These are phyloP conservation scores for Recurvirostra avosetta DNA, from an alignment of 2,113 vertebrate genomes.

Conservation along the genomic window DNA sequence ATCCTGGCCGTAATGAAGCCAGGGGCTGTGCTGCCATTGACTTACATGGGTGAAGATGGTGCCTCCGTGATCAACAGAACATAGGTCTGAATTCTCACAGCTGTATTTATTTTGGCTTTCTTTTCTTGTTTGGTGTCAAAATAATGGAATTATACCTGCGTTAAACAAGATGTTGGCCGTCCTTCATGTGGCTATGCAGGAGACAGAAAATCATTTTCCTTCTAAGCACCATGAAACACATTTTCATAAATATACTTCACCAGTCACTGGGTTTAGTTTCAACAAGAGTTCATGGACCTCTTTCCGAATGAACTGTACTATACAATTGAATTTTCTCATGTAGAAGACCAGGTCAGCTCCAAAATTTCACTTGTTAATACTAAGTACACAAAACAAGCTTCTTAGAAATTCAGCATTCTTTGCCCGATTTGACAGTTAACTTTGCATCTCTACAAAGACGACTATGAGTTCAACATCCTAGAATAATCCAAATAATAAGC, in stretches of 20 bases:
- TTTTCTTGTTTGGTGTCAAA: neutral
- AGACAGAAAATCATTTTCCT: neutral
- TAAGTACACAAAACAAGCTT: neutral
- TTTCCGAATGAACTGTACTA: neutral
- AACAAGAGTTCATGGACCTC: neutral
- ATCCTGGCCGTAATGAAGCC: neutral
- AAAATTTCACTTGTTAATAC: neutral
- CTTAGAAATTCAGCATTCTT: neutral
- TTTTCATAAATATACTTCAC: neutral
- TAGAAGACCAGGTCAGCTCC: neutral
- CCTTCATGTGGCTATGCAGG: neutral
- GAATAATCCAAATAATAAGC: neutral
- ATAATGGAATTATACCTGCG: neutral
- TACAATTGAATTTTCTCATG: neutral
- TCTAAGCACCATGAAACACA: neutral
- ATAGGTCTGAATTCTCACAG: neutral
- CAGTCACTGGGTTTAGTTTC: neutral
- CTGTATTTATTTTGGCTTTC: neutral
- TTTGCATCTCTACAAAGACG: neutral
- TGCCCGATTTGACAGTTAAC: neutral
- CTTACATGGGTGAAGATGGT: neutral
- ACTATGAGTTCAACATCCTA: neutral
- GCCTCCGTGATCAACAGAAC: fast-evolving
- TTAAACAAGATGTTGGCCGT: neutral
- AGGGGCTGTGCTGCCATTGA: neutral